Evolutionary conservation across 2,888 invertebrate species (phyloP), one percentile per base, ranked within the genome.

Genomic region (Ptychoptera albimana): DNA sequence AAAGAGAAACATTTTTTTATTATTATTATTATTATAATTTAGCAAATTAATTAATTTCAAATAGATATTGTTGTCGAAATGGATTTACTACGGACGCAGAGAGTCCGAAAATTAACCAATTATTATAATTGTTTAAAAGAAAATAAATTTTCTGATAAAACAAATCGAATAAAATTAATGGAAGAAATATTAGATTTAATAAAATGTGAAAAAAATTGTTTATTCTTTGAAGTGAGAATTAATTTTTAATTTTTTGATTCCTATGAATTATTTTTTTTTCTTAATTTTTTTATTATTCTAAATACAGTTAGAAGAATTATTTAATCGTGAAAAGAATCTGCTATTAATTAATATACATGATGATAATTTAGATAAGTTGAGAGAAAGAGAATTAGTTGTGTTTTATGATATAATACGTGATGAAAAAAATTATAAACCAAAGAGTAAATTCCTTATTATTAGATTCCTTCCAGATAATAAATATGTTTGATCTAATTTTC

Each of bases 51-150:
- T 29, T 10, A n/a, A n/a, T 8, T 35, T 31, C 43, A 12, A 9
- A 12, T n/a, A 60, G 64, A 68, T 52, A 51, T 66, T 47, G 58
- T 75, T 32, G 74, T 88, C 13, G 74, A 80, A 50, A 80, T 92
- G 81, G 83, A 89, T 52, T 82, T 88, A 1, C 59, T 84, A 42
- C 82, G 81, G 59, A 82, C 81, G 14, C 84, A 88, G 56, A 75
- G 79, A 53, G 87, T 85, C 12, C 74, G 78, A 42, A 79, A 82
- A 55, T 69, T 86, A 39, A 77, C 77, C 46, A 76, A 77, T 52
- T 67, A 88, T 12, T 88, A 85, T 58, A 72, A 76, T 53, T 72
- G 76, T 44, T 70, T 89, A 52, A 57, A 59, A 31, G 68, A 73
- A 43, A 71, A 75, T 50, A 23, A 23, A 5, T 23, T 23, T 7